Conservation (phyloP, 2,888 invertebrate species). For the Nysson spinosus region DNA sequence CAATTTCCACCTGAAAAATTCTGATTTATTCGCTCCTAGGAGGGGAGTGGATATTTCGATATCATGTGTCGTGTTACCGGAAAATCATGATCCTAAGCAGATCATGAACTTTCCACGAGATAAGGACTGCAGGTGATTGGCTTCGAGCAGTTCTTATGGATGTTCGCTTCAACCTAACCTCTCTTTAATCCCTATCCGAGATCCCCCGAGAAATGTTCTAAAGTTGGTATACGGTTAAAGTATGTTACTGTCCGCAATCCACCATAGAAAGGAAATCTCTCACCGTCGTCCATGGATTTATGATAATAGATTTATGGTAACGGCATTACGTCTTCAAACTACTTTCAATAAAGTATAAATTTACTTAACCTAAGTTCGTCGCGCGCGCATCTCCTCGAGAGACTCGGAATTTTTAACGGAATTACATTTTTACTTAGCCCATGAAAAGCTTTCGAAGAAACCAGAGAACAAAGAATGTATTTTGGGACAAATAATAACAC, state of each 20-base stretch:
- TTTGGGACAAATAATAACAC: too few species aligned
- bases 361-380: neutral
- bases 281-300: neutral
- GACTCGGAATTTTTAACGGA: too few species aligned
- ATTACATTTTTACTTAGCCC: neutral
- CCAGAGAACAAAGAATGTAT: too few species aligned
- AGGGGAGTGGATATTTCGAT: too few species aligned
- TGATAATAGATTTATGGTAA: neutral
- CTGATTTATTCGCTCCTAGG: too few species aligned
- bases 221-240: neutral
- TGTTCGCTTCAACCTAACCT: neutral
- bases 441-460: too few species aligned
- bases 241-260: neutral
- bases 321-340: too few species aligned
- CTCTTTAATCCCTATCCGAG: neutral
- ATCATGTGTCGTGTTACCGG: neutral
- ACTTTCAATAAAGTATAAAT: neutral
- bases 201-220: constrained; percentile 2
- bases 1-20: too few species aligned
- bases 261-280: neutral
- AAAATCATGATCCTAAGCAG: neutral
- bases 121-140: neutral
- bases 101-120: constrained; percentile 6
- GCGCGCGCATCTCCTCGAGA: too few species aligned
- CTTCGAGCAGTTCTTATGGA: neutral